Base-by-base conservation (phyloP, 2,113 vertebrate genomes). In the Paracyprichromis sp. region DNA sequence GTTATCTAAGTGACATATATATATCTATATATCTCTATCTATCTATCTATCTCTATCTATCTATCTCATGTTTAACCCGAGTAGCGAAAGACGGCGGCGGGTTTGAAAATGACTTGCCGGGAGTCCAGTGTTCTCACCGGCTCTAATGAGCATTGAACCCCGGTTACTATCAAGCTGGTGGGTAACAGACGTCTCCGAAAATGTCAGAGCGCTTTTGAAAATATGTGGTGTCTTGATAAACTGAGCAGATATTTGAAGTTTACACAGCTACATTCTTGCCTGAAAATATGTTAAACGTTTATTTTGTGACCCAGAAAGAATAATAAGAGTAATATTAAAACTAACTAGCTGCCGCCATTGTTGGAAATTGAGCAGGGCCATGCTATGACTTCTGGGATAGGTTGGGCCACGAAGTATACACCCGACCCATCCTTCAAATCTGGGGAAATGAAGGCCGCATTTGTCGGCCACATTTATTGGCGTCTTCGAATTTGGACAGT, bases 131-230 rank as follows among this genome's bases (percentile, higher is more conserved):
- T 40, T 40, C 9, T 40, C 38, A 11, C 2, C 0, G 38, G 38
- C 38, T 40, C 38, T 11, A 40, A 1, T 40, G 38, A 11, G 38
- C 38, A 10, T 40, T 40, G 38, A 11, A 5, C 38, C 38, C 38
- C 4, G 0, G 38, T 0, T 40, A 11, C 10, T 40, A 11, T 40
- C 1, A 10, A 40, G 38, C 38, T 40, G 4, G 38, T 40, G 38
- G 34, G 36, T 36, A 36, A 36, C 34, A 40, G 38, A 5, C 4
- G 0, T 0, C 38, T 40, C 8, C 8, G 0, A 40, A 40, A 40
- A 40, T 4, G 4, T 11, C 38, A 0, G 9, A 5, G 38, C 9
- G 1, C 38, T 38, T 40, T 11, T 26, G 26, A 26, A 26, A 26
- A 26, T 26, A 26, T 26, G 26, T 26, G 26, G 26, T 4, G 26